Evolutionary conservation across 2,797 vertebrate genomes (phyloP), one percentile per base, ranked within the genome.

Genomic region (Peromyscus melanophrys): DNA sequence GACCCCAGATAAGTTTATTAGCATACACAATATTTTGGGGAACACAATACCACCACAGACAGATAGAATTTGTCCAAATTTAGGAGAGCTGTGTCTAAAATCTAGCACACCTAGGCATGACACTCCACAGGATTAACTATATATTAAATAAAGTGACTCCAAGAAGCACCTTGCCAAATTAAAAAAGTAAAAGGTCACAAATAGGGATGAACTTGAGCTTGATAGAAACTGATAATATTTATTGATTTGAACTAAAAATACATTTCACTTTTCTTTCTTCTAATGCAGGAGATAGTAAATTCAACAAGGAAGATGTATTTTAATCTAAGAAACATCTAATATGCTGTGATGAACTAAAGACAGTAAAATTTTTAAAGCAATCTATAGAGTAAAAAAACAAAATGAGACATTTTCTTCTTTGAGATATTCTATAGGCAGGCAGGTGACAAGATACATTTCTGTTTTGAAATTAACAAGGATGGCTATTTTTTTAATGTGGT

Each of bases 231-330:
- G 31, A 3, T 23, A 80, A 85, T 31, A 67, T 34, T 46, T 96
- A 94, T 65, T 85, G 31, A 95, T 81, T 69, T 91, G 16, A 91
- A 46, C 27, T 85, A 61, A 90, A 37, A n/a, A 59, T 67, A 16
- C 63, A 0, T 34, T 63, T 73, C 37, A 76, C 31, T 73, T 63
- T 67, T 76, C 52, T 85, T 43, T 81, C 55, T 71, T 67, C 37
- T 69, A 86, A 67, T 61, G 10, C 0, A 46, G 67, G 63, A 8
- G 73, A 83, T 29, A 80, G 9, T 52, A 90, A 92, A 83, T 65
- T 21, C 4, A 89, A 25, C 6, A 87, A 73, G 40, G 77, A 94
- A 87, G 89, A 85, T 34, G 2, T 25, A 23, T 57, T 89, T 89
- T 61, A 43, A 46, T 27, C 40, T 67, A 19, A 71, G 23, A 71